Percentiles rank a stretch among this genome's conserved stretches.
Evolutionary conservation across 2,888 invertebrate genomes (phyloP).

Genomic region (Acronicta aceris): DNA sequence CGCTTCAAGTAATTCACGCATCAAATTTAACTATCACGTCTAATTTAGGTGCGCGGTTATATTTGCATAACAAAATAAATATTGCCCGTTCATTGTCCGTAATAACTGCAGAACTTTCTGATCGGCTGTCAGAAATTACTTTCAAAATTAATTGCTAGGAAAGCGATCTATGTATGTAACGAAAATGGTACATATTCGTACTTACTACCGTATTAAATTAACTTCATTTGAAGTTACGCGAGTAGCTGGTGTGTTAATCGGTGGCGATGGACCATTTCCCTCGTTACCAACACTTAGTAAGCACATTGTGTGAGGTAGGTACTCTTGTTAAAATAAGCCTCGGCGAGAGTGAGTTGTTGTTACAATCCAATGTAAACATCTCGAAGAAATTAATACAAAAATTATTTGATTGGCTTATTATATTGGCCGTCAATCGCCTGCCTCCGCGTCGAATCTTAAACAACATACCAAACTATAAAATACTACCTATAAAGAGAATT

Average conservation of each 20-base stretch:
- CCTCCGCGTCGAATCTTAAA: background rate
- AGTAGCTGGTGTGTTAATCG: slow-evolving; percentile 31
- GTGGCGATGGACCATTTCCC: slow-evolving; percentile 58
- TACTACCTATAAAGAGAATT: background rate
- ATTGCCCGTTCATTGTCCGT: slow-evolving; percentile 30
- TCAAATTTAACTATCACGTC: background rate
- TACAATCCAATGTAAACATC: slow-evolving; percentile 5
- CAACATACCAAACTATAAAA: background rate
- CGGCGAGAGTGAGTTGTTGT: background rate
- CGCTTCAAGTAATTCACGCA: background rate
- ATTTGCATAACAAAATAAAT: slow-evolving; percentile 35
- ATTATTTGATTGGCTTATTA: too few relatives aligned
- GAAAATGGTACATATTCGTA: slow-evolving; percentile 2
- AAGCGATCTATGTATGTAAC: background rate
- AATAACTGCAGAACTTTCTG: slow-evolving; percentile 27
- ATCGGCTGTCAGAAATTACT: slow-evolving; percentile 12
- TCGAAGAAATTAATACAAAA: slow-evolving; percentile 1
- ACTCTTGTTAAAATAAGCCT: slow-evolving; percentile 28
- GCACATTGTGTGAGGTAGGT: slow-evolving; percentile 25
- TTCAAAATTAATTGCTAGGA: slow-evolving; percentile 1
- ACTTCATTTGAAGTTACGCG: too few relatives aligned
- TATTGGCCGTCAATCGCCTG: background rate
- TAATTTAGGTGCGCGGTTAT: slow-evolving; percentile 9
- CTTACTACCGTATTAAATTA: too few relatives aligned
- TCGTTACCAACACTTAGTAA: slow-evolving; percentile 40